Evolutionary conservation across 2,797 vertebrate genomes (phyloP), one percentile per base, ranked within the genome.

Genomic region (Esox lucius): DNA sequence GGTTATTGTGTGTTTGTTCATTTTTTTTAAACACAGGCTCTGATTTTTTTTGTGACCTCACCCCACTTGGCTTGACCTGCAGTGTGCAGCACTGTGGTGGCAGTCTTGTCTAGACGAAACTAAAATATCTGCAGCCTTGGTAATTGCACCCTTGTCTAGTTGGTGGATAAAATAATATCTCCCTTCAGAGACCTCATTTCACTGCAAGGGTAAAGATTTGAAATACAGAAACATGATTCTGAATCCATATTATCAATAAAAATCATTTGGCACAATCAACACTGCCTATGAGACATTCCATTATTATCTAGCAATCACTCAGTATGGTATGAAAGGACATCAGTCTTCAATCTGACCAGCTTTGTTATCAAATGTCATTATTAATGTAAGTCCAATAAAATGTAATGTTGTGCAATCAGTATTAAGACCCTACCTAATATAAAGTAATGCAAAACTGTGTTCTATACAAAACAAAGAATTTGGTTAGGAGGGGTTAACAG

Each of bases 41-140:
- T 61, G 66, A 73, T 64, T 70, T 66, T 48, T 75, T 46, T 26
- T 80, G 64, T 59, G 78, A 72, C 74, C 79, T 59, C 46, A 64
- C 74, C 79, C 72, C 67, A 82, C 68, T 78, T 56, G 70, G 33
- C n/a, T 78, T 56, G 70, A 33, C 12, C 81, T 83, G 81, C 84
- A 84, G 81, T 75, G 84, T 17, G 80, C 77, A 75, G 73, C 5
- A 6, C 83, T 82, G 72, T 79, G 39, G 62, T 75, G 73, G 80
- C 79, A 77, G 82, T 82, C 81, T 76, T 35, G 90, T 89, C 90
- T 90, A 89, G 91, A 92, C 88, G 73, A 87, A 88, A 90, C 73
- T 2, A 90, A 91, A 91, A 91, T 90, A 89, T 87, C 83, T 85
- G 68, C 85, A 80, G 81, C 80, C 87, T 72, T 82, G 76, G 82